phyloP scores from a whole-genome alignment of 2,113 vertebrate genomes.

The Dipodomys merriami region DNA sequence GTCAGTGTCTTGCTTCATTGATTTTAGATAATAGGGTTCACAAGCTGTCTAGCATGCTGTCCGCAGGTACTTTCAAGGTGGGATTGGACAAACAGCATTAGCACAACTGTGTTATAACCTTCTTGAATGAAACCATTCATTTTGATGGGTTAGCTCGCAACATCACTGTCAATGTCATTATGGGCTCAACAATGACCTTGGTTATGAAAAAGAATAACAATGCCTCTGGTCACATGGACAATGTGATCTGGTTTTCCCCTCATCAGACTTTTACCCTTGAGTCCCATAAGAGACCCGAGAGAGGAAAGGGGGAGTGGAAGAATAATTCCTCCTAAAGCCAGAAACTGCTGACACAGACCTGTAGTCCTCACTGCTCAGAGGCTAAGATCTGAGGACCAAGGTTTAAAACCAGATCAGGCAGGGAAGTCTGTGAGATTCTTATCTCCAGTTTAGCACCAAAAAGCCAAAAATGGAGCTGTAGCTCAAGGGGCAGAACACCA shows the following conservation, averaged over 20 bases:
- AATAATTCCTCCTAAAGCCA: neutral
- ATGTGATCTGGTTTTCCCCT: too few species aligned
- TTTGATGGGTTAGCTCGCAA: rapidly evolving
- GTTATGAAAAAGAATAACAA: neutral
- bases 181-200: neutral
- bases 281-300: neutral
- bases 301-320: neutral
- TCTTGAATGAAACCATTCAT: neutral
- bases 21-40: slow-evolving; percentile 72
- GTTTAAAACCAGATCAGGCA: too few species aligned
- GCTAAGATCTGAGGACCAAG: too few species aligned
- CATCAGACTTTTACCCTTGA: neutral
- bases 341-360: too few species aligned
- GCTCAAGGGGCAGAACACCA: too few species aligned
- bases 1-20: slow-evolving; percentile 63
- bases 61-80: slow-evolving; percentile 52
- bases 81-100: slow-evolving; percentile 44
- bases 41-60: slow-evolving; percentile 20
- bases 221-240: neutral
- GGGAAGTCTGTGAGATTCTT: too few species aligned
- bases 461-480: too few species aligned
- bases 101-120: neutral
- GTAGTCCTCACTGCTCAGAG: too few species aligned
- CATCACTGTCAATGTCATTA: rapidly evolving
- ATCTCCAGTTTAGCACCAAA: too few species aligned